Evolutionary conservation across 2,113 vertebrate genomes (phyloP), one percentile per base, ranked within the genome.

Genomic region (Pandion haliaetus): DNA sequence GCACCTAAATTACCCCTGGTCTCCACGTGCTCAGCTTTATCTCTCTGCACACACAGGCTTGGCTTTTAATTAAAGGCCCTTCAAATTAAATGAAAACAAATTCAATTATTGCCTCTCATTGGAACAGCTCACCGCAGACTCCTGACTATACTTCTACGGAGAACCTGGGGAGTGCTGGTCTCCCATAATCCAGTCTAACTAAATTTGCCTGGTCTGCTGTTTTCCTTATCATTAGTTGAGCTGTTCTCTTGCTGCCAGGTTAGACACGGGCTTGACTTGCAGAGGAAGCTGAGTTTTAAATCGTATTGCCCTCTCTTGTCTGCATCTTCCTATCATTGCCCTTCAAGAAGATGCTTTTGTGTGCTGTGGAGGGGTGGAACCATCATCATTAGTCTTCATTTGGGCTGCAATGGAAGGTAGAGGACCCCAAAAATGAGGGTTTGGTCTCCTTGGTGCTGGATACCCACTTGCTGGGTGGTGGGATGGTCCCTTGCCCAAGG

Each of bases 61-160:
- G 96, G 96, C 98, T 98, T 98, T 98, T 98, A 98, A 98, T 98
- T 98, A 98, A 98, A 98, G 97, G 98, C 93, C 97, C 98, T 98
- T 97, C 97, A 98, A 98, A 98, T 98, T 98, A 98, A 98, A 98
- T 97, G 98, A 98, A 98, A 98, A 98, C 98, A 98, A 98, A 98
- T 98, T 98, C 98, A 98, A 98, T 98, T 98, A 98, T 98, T 98
- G 98, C 97, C 97, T 98, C 96, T 98, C 98, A 59, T 97, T 97
- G 97, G 97, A 98, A 97, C 90, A 81, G 97, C 97, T 98, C 96
- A 91, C 85, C 59, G 54, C 97, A 94, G 88, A 96, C 83, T 96
- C 92, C 97, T 96, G 97, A 95, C 97, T 97, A 36, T 87, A 62
- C 96, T 98, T 95, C 94, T 82, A 6, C 73, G 88, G 96, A 93